Conservation (phyloP, 2,113 vertebrate species). For the Polyodon spathula region DNA sequence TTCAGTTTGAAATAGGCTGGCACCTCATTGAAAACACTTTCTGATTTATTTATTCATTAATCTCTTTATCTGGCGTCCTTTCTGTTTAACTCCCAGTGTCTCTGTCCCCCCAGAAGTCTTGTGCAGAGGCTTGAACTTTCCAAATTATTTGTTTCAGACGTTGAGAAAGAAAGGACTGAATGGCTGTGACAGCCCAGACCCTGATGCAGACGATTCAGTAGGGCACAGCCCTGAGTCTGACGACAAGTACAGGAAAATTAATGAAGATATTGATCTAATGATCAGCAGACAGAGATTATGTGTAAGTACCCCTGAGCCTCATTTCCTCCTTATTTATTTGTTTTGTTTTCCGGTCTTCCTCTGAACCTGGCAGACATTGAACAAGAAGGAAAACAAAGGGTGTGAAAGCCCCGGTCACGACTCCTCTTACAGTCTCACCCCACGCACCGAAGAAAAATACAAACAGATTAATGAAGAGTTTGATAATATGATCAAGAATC, state of each 20-base stretch:
- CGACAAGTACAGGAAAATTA: constrained; percentile 99
- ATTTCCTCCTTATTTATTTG: constrained; percentile 54
- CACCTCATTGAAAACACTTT: no score
- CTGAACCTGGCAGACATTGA: constrained; percentile 92
- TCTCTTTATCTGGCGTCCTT: no score
- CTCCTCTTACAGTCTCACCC: constrained; percentile 90
- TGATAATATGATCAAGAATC: constrained; percentile 99
- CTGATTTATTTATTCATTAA: no score
- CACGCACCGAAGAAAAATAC: constrained; percentile 98
- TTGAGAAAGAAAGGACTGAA: constrained; percentile 99
- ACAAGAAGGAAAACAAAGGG: constrained; percentile 98
- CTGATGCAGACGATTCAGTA: constrained; percentile 96
- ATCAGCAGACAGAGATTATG: constrained; percentile 99
- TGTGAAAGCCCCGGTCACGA: constrained; percentile 94
- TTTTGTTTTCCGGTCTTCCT: constrained; percentile 53
- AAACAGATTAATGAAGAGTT: constrained; percentile 99
- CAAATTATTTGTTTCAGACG: constrained; percentile 93
- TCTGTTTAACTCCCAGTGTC: constrained; percentile 36
- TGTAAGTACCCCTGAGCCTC: constrained; percentile 77
- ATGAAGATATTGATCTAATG: constrained; percentile 99
- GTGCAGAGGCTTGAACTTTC: constrained; percentile 66
- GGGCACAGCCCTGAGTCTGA: constrained; percentile 99
- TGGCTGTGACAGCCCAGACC: constrained; percentile 98
- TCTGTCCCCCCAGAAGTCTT: constrained; percentile 45
- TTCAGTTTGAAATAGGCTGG: no score